A percentile compares a stretch with the other conserved stretches of the same genome.
phyloP scores from a whole-genome alignment of 2,888 invertebrate species.

The Limnephilus lunatus region DNA sequence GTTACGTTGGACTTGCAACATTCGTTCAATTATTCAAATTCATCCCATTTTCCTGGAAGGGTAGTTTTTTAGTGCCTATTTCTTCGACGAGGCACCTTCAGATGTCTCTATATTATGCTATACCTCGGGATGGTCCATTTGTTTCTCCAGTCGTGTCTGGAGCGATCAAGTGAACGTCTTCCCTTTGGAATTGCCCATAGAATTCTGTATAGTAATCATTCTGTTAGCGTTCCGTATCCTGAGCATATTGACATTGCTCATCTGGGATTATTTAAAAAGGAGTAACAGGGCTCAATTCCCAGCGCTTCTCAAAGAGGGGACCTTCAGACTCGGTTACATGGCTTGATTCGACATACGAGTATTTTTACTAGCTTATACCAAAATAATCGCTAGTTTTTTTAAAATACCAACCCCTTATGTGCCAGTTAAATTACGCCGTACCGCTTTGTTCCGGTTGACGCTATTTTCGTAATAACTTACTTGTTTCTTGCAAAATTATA shows the following conservation, averaged over 20 bases:
- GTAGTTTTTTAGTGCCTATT: neutral
- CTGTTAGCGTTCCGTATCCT: neutral
- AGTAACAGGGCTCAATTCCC: neutral
- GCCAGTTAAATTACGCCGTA: too few relatives aligned
- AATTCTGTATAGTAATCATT: neutral
- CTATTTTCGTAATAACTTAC: too few relatives aligned
- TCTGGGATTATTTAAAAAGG: neutral
- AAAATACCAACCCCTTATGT: too few relatives aligned
- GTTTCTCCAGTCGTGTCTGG: neutral
- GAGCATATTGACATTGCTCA: neutral
- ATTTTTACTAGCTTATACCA: neutral
- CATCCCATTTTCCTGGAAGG: neutral
- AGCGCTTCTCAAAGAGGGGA: too few relatives aligned
- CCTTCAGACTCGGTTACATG: too few relatives aligned
- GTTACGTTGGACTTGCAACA: neutral
- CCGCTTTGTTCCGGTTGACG: too few relatives aligned
- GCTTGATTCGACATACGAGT: too few relatives aligned
- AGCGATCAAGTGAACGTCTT: neutral
- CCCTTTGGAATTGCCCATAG: neutral
- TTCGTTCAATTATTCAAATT: neutral
- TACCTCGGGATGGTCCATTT: neutral
- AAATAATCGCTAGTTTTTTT: too few relatives aligned
- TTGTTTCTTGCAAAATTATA: too few relatives aligned
- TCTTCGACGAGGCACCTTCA: neutral
- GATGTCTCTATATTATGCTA: neutral